Base-by-base conservation (phyloP, 2,888 invertebrate genomes). In the Pristionchus exspectatus region DNA sequence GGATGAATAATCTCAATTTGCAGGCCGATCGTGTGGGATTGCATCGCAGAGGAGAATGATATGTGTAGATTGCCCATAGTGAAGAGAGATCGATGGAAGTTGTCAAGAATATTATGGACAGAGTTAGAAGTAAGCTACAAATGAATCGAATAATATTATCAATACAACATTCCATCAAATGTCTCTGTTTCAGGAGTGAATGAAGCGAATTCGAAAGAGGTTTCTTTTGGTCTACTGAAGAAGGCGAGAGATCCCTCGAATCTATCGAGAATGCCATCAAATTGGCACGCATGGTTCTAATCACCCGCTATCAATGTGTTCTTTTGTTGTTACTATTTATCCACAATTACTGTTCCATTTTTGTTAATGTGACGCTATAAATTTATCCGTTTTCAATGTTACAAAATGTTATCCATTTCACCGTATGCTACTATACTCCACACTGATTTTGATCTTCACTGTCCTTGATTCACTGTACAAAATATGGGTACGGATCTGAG, bases 201-300 rank as follows among this genome's bases (percentile, higher is more conserved):
- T 27, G 84, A 59, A 10, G n/a, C 18, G 27, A 56, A 44, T 5
- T 30, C 83, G 27, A 59, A 85, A 38, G 56, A 9, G 4, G 38
- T 24, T 24, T 33, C 59, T 3, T 30, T 84, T 30, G 84, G 0
- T 18, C 59, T 85, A 27, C 21, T 85, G 84, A 56, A 21, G 21
- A 56, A 33, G 33, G 56, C 84, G 12, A 85, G 56, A 63, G 59
- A 85, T 85, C 44, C 84, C 2, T 30, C 84, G 3, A 85, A 85
- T 85, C 24, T 85, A 16, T 85, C 84, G 50, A 85, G 84, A 85
- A 59, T 85, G 84, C 84, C 84, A 3, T 21, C n/a, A 33, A 33
- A 56, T 85, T 85, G 84, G 84, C 84, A 85, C 18, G 56, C 84
- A 21, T 85, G 84, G 84, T 85, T 59, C 81, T 81, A 44, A 77